A percentile compares a stretch with the other conserved stretches of the same genome.
Evolutionary conservation across 2,113 vertebrate genomes (phyloP).

Genomic region (Sceloporus tristichus): DNA sequence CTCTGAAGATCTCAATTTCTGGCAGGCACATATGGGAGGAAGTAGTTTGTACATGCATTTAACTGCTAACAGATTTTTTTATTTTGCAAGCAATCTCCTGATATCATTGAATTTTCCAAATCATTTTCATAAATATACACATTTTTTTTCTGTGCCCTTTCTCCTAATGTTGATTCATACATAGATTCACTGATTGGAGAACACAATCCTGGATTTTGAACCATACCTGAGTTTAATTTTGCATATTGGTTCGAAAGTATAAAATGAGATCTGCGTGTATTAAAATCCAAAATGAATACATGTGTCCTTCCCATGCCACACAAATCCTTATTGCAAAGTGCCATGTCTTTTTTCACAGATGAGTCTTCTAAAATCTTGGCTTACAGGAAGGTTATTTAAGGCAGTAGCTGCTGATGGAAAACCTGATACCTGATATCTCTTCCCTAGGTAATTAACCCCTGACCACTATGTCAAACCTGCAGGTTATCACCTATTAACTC

Average conservation of each 20-base stretch:
- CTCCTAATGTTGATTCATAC: too few species aligned
- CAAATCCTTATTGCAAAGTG: not conserved
- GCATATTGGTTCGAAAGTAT: not conserved
- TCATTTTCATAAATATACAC: not conserved
- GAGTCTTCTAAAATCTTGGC: not conserved
- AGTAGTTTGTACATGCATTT: too few species aligned
- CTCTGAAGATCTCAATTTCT: too few species aligned
- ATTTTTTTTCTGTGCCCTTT: too few species aligned
- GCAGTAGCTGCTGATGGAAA: not conserved
- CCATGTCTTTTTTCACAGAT: not conserved
- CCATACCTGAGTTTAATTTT: too few species aligned
- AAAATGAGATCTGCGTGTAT: not conserved
- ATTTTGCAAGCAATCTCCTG: not conserved
- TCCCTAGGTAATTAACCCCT: not conserved
- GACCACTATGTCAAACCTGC: not conserved
- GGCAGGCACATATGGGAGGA: too few species aligned
- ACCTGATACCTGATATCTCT: not conserved
- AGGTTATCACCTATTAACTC: not conserved
- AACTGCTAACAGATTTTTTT: too few species aligned
- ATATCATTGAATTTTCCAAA: not conserved
- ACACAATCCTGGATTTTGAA: too few species aligned
- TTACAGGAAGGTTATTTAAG: not conserved
- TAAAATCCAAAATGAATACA: not conserved
- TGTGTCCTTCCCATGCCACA: not conserved
- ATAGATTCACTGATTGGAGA: too few species aligned